A percentile compares a stretch with the other conserved stretches of the same genome.
Conservation (phyloP, 2,888 invertebrate species). For the Morinoia aosen region DNA sequence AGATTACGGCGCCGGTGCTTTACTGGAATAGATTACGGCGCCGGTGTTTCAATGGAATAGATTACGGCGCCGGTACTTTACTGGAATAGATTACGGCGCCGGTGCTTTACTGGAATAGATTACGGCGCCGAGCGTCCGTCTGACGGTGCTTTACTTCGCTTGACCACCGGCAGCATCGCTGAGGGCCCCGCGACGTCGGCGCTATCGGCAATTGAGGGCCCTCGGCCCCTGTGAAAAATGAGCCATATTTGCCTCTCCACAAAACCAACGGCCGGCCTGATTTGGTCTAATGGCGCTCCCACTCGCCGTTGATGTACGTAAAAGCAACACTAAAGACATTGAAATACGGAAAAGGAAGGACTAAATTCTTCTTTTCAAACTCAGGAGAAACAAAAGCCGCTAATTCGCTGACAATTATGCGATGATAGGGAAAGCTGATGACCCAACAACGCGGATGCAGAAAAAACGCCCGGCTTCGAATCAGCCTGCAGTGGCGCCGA, state of each 20-base stretch:
- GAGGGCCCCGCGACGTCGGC: not conserved
- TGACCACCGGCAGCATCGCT: not conserved
- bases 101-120: not conserved
- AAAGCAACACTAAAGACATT: not conserved
- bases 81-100: too few relatives aligned
- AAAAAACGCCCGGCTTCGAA: not conserved
- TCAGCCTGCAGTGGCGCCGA: not conserved
- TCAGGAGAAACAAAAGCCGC: not conserved
- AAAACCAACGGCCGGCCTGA: conserved; percentile 33
- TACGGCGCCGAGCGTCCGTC: not conserved
- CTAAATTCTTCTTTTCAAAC: not conserved
- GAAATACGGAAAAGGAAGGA: not conserved
- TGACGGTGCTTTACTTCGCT: not conserved
- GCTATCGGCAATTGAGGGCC: not conserved
- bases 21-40: too few relatives aligned
- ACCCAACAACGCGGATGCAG: not conserved
- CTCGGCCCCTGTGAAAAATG: not conserved
- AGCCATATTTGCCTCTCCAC: conserved; percentile 19
- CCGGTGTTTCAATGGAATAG: too few relatives aligned
- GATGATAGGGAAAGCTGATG: not conserved
- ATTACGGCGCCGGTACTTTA: too few relatives aligned
- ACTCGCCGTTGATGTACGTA: not conserved
- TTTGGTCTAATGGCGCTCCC: conserved; percentile 15
- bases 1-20: too few relatives aligned
- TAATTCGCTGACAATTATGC: not conserved